phyloP scores from a whole-genome alignment of 2,797 vertebrate genomes.

The Manis crassicaudata region DNA sequence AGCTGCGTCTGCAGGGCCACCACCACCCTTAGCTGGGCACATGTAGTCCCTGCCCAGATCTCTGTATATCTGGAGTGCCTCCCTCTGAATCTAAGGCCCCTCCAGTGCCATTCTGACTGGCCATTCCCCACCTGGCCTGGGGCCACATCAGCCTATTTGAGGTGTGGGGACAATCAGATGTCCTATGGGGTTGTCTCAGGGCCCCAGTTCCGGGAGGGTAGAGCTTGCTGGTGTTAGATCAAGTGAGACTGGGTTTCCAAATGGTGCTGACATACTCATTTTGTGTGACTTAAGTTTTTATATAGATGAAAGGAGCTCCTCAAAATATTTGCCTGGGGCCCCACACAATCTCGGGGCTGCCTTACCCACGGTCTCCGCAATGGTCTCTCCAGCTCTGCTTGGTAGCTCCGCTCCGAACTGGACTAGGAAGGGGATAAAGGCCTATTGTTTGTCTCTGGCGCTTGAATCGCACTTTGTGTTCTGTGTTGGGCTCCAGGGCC shows the following conservation, averaged over 20 bases:
- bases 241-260: background rate
- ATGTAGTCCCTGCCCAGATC: background rate
- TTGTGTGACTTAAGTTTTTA: background rate
- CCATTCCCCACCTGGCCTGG: background rate
- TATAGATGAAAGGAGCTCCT: background rate
- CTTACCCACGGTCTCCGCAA: background rate
- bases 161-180: background rate
- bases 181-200: background rate
- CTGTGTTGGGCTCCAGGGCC: background rate
- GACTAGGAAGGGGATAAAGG: conserved; percentile 54
- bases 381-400: background rate
- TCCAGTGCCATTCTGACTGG: background rate
- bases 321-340: background rate
- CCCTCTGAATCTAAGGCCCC: background rate
- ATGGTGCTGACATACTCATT: background rate
- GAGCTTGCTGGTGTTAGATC: background rate
- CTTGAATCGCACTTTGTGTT: conserved; percentile 70
- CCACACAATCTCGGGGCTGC: background rate
- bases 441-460: conserved; percentile 45
- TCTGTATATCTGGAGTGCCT: background rate
- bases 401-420: background rate
- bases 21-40: background rate
- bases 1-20: background rate
- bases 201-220: background rate
- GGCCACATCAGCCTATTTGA: background rate